A percentile compares a stretch with the other conserved stretches of the same genome.
phyloP scores from a whole-genome alignment of 2,797 vertebrate genomes.

The Eulemur albifrons region DNA sequence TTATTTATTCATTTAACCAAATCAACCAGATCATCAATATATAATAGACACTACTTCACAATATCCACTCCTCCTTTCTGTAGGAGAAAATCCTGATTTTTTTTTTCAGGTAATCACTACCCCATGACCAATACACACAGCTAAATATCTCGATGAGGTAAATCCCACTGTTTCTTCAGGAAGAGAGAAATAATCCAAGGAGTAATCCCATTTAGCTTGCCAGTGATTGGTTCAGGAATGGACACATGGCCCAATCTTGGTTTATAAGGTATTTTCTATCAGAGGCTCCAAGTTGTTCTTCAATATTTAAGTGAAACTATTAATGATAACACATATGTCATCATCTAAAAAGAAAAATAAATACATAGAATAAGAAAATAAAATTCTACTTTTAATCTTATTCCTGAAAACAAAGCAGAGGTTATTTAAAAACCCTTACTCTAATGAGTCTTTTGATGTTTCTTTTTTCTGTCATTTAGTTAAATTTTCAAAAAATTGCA shows the following conservation, averaged over 20 bases:
- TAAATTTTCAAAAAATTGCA: background rate
- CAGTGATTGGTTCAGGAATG: background rate
- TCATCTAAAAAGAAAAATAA: background rate
- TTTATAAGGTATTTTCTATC: background rate
- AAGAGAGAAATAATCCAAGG: background rate
- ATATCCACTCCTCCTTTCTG: background rate
- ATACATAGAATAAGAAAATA: background rate
- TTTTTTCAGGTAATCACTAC: background rate
- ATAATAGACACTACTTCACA: background rate
- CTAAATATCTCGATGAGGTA: background rate
- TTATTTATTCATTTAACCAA: background rate
- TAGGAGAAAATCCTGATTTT: background rate
- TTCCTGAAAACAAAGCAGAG: background rate
- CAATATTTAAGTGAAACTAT: constrained; percentile 5
- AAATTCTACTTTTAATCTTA: background rate
- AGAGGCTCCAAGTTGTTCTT: background rate
- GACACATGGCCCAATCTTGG: background rate
- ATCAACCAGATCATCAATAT: background rate
- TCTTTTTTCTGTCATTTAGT: constrained; percentile 21
- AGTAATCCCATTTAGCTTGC: background rate
- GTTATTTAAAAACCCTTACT: background rate
- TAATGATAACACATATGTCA: background rate
- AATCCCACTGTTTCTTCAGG: background rate
- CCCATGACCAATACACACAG: rapidly evolving
- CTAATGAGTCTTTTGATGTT: background rate